Conservation (phyloP, 2,888 invertebrate species). For the Athalia cordata region DNA sequence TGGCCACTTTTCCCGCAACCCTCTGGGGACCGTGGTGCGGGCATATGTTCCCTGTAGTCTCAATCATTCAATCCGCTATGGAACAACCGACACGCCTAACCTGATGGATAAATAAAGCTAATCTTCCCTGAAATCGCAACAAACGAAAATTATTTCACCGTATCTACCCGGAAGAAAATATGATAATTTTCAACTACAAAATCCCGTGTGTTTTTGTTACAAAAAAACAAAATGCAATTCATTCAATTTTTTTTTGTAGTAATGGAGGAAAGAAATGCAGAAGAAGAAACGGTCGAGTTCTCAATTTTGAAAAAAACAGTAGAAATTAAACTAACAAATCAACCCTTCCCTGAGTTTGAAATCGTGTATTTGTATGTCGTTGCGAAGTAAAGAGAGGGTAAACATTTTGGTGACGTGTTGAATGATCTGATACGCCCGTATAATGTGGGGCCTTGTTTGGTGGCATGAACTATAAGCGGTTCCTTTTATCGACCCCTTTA, state of each 20-base stretch:
- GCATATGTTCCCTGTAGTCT: constrained; percentile 68
- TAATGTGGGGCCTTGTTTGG: not conserved
- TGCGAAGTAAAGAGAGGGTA: not conserved
- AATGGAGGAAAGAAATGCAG: not conserved
- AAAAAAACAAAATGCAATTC: too few relatives aligned
- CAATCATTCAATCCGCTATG: constrained; percentile 24
- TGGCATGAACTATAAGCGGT: not conserved
- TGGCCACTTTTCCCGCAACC: constrained; percentile 65
- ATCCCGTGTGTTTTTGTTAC: too few relatives aligned
- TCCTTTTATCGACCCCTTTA: constrained; percentile 30
- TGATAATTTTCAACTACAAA: too few relatives aligned
- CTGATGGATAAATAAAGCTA: constrained; percentile 71
- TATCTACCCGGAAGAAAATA: not conserved
- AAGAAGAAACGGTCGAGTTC: not conserved
- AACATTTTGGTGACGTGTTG: not conserved
- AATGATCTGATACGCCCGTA: not conserved
- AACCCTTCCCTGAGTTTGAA: not conserved
- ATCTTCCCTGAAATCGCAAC: constrained; percentile 61
- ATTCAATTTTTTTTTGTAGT: not conserved
- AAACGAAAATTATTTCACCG: constrained; percentile 31
- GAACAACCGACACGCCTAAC: not conserved
- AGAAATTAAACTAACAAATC: not conserved
- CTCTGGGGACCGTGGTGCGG: constrained; percentile 62
- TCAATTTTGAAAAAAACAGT: not conserved
- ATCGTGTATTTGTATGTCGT: too few relatives aligned